Percentiles rank a stretch among this genome's conserved stretches.
These are phyloP conservation scores for Gobionotothen gibberifrons DNA, from an alignment of 2,797 vertebrate species.

Conservation along the genomic window DNA sequence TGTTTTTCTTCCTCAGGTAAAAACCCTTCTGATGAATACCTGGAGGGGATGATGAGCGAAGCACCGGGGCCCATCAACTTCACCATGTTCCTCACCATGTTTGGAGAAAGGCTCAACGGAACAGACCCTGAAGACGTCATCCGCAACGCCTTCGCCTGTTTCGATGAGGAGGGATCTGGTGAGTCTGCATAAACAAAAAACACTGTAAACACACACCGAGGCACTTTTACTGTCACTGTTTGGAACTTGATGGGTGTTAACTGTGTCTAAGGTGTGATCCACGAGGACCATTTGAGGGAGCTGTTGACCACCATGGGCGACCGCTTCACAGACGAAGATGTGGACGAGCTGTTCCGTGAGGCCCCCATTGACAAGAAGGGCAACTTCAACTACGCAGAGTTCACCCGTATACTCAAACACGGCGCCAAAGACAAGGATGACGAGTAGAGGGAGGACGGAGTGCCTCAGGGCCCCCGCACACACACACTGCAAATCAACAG, in stretches of 20 bases:
- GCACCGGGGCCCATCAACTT: conserved; percentile 99
- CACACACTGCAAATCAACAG: conserved; percentile 36
- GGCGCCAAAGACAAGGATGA: conserved; percentile 99
- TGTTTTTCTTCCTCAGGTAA: conserved; percentile 85
- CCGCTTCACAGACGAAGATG: conserved; percentile 97
- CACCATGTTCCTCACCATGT: conserved; percentile 99
- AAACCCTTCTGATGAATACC: conserved; percentile 97
- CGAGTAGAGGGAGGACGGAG: conserved; percentile 71
- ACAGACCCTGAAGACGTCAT: conserved; percentile 98
- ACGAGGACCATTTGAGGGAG: conserved; percentile 97
- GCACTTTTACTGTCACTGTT: neutral
- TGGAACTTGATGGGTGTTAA: neutral
- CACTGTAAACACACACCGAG: neutral
- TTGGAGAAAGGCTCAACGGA: conserved; percentile 96
- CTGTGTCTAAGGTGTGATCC: conserved; percentile 88
- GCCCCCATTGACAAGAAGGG: conserved; percentile 98
- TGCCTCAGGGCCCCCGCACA: conserved; percentile 5
- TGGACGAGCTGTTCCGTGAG: conserved; percentile 98
- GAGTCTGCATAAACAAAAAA: neutral
- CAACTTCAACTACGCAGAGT: conserved; percentile 99
- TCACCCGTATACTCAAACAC: conserved; percentile 98
- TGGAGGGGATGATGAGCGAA: conserved; percentile 99
- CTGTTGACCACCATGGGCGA: conserved; percentile 99
- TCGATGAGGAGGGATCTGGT: conserved; percentile 97
- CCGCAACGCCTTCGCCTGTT: conserved; percentile 98